Evolutionary conservation across 2,888 invertebrate genomes (phyloP).

Genomic region (Acanthosepion lycidas): DNA sequence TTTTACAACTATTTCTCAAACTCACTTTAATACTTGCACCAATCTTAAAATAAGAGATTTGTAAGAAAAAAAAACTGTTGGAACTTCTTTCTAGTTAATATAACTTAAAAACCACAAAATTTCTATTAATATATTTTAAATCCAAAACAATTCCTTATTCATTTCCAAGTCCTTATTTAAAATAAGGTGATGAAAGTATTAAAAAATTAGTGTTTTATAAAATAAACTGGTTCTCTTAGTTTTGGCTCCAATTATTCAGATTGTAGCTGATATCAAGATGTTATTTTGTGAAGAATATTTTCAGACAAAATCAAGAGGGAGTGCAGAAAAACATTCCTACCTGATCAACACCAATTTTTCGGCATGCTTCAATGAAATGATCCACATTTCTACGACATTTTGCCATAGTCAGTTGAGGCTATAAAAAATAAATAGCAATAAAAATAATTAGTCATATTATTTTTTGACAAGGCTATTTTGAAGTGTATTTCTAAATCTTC

Average conservation of each 20-base stretch:
- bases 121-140: background rate
- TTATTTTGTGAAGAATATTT: conserved; percentile 1
- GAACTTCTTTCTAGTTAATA: too few species aligned
- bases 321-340: conserved; percentile 79
- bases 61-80: too few species aligned
- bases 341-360: conserved; percentile 94
- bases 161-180: background rate
- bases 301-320: background rate
- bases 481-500: too few species aligned
- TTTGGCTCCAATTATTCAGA: background rate
- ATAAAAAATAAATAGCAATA: conserved; percentile 56
- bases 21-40: background rate
- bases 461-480: too few species aligned
- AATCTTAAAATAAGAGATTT: background rate
- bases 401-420: conserved; percentile 96
- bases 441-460: background rate
- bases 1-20: background rate
- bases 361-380: conserved; percentile 94
- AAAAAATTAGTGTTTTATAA: background rate
- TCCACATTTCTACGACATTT: conserved; percentile 95
- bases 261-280: background rate
- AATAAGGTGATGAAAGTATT: background rate
- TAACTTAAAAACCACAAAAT: background rate
- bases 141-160: background rate
- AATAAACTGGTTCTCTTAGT: background rate